Base-by-base conservation (phyloP, 2,113 vertebrate genomes). In the Poeciliopsis occidentalis region DNA sequence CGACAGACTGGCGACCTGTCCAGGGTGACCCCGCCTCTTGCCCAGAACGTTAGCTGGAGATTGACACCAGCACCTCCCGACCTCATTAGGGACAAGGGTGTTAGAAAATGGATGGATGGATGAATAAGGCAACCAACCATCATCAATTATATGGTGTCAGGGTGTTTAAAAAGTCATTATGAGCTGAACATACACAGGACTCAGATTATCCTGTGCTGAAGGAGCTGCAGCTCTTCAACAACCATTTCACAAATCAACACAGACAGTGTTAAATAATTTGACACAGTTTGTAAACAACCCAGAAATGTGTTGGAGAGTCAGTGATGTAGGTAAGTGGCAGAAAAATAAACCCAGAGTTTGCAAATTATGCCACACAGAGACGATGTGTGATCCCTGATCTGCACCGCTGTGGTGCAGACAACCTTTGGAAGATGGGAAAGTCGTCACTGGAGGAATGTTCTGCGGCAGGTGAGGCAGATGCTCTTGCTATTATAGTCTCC, bases 401-500 rank as follows among this genome's bases (percentile, higher is more conserved):
- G 75, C 82, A 79, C 61, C 62, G 71, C 63, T 62, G 13, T 68
- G 82, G 80, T 81, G 82, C 41, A 78, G 68, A 80, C 67, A 74
- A 67, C 69, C 74, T 74, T 73, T 79, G 66, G n/a, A 79, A 82
- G 85, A 75, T 60, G 76, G 80, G 74, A 73, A 79, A 84, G 77
- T 73, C 71, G 60, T 29, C 73, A 69, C 64, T 75, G 79, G 80
- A 85, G 73, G 75, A 88, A 72, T 73, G 69, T 84, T 86, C 68
- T 75, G 12, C 76, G 69, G 44, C 78, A 80, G 76, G 75, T 76
- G 79, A 83, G 74, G 67, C 71, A 71, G 51, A 62, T 74, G 79
- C 82, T 70, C 79, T 75, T 80, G 68, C 77, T 88, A 70, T 86
- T 80, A 70, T 75, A 63, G 79, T 80, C 76, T 79, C 37, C 44